Evolutionary conservation across 2,113 vertebrate genomes (phyloP).

Genomic region (Aldabrachelys gigantea): DNA sequence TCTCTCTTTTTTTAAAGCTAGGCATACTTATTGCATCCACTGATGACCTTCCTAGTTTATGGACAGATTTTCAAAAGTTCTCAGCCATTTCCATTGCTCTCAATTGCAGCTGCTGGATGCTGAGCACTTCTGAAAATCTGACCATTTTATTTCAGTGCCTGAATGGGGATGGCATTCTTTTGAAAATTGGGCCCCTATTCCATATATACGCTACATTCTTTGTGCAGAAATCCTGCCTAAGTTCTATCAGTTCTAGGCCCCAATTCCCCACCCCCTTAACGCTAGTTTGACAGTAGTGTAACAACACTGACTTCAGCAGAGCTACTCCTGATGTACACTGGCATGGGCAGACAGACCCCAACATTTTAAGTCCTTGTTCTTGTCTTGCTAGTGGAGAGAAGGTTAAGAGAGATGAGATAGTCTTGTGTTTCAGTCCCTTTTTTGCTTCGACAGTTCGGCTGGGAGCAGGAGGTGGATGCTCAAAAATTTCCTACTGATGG

Average conservation of each 20-base stretch:
- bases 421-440: background rate
- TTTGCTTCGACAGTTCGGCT: no score
- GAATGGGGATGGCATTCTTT: background rate
- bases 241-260: background rate
- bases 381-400: background rate
- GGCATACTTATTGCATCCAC: background rate
- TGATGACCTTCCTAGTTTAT: background rate
- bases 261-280: background rate
- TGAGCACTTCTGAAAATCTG: background rate
- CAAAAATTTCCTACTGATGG: no score
- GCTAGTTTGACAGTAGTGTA: background rate
- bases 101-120: background rate
- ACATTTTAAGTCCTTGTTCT: background rate
- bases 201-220: background rate
- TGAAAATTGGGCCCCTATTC: background rate
- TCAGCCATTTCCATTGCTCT: background rate
- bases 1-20: background rate
- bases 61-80: background rate
- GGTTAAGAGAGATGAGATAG: background rate
- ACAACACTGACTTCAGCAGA: constrained; percentile 1
- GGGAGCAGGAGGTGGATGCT: no score
- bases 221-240: background rate
- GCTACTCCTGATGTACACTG: background rate
- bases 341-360: background rate
- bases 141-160: background rate